phyloP scores from a whole-genome alignment of 2,113 vertebrate genomes.

The Lophochroa leadbeateri region DNA sequence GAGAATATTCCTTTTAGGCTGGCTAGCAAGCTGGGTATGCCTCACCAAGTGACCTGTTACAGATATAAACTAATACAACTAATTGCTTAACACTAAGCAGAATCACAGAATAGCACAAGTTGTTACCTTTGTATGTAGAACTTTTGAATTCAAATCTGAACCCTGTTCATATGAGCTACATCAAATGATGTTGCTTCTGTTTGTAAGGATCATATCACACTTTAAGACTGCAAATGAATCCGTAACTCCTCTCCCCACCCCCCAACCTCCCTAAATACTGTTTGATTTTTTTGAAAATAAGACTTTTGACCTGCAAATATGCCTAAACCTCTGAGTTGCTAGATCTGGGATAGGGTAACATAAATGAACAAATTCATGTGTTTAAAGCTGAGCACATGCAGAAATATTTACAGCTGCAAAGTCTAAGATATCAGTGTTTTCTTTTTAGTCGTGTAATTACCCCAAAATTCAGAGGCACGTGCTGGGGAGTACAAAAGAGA shows the following conservation, averaged over 20 bases:
- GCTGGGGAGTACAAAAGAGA: background rate
- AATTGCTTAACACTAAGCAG: background rate
- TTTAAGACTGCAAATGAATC: background rate
- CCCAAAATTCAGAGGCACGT: background rate
- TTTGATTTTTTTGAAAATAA: background rate
- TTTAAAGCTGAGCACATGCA: background rate
- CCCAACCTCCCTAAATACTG: background rate
- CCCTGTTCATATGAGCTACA: background rate
- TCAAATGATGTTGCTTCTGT: background rate
- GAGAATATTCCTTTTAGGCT: background rate
- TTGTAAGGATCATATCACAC: background rate
- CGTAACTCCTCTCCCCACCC: fast-evolving
- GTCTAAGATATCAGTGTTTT: background rate
- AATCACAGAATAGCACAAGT: background rate
- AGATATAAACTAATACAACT: background rate
- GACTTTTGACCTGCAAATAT: background rate
- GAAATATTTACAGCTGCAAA: background rate
- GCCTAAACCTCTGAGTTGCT: background rate
- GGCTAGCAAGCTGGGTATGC: background rate
- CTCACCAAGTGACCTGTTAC: background rate
- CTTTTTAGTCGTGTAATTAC: background rate
- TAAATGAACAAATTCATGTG: background rate
- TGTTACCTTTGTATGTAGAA: background rate
- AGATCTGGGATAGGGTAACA: background rate
- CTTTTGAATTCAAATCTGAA: background rate